Conservation (phyloP, 2,113 vertebrate species). For the Grallaria varia region DNA sequence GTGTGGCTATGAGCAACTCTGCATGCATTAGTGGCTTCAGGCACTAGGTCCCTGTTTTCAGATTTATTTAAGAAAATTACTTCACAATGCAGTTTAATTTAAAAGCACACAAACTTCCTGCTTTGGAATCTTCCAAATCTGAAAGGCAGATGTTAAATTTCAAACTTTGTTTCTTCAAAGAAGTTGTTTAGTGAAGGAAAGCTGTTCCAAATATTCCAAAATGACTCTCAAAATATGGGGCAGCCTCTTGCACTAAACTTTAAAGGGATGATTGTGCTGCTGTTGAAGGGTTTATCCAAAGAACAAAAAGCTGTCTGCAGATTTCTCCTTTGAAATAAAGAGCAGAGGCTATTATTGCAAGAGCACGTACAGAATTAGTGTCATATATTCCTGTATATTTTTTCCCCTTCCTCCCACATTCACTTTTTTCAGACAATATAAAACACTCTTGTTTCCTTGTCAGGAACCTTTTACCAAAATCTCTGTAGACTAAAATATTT, state of each 20-base stretch:
- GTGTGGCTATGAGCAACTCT: not conserved
- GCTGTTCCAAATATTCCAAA: not conserved
- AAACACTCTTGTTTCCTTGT: not conserved
- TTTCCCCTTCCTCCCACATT: rapidly evolving
- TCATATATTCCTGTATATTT: not conserved
- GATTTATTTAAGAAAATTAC: not conserved
- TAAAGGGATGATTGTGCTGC: not conserved
- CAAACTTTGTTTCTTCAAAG: not conserved
- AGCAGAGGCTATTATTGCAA: not conserved
- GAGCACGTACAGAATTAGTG: rapidly evolving
- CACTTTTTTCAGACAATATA: not conserved
- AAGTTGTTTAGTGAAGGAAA: not conserved
- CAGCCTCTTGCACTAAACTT: not conserved
- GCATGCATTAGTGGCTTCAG: not conserved
- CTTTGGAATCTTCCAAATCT: not conserved
- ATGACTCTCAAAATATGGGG: not conserved
- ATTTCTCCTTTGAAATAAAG: not conserved
- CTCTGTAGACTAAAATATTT: not conserved
- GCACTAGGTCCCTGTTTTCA: not conserved
- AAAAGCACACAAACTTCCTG: not conserved
- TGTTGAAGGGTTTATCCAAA: not conserved
- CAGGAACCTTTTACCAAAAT: not conserved
- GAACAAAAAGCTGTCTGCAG: not conserved
- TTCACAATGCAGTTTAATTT: not conserved
- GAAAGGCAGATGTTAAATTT: not conserved